phyloP scores from a whole-genome alignment of 2,113 vertebrate species.

The Promerops cafer region DNA sequence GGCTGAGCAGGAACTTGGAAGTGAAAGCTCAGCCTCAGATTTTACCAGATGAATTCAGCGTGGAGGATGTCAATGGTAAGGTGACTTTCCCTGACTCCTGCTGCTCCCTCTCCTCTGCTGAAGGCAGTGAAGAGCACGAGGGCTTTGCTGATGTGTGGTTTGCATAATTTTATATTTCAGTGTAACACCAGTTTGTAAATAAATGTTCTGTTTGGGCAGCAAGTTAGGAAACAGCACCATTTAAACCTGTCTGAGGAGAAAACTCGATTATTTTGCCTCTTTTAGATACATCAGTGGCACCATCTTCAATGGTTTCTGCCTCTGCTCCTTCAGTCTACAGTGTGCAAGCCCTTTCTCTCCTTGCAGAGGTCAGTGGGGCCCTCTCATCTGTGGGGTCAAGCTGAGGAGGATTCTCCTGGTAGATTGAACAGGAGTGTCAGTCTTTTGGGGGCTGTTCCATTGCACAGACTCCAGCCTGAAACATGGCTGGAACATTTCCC shows the following conservation, averaged over 20 bases:
- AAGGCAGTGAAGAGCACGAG: not conserved
- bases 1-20: conserved; percentile 94
- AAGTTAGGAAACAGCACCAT: not conserved
- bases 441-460: not conserved
- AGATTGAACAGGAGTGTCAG: not conserved
- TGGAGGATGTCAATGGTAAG: conserved; percentile 78
- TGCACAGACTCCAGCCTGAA: not conserved
- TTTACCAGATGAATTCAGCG: conserved; percentile 76
- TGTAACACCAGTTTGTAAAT: not conserved
- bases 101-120: not conserved
- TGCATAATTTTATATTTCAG: not conserved
- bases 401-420: not conserved
- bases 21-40: conserved; percentile 96
- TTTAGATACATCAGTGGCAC: conserved; percentile 74
- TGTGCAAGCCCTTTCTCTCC: conserved; percentile 90
- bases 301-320: conserved; percentile 89
- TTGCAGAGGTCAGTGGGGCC: conserved; percentile 84
- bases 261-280: not conserved
- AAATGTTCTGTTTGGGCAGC: not conserved
- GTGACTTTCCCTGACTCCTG: not conserved
- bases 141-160: not conserved
- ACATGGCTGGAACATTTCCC: accelerated
- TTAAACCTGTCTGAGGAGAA: not conserved
- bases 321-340: conserved; percentile 93
- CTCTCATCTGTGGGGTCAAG: not conserved